These are phyloP conservation scores for Geopemphigus sp. DNA, from an alignment of 1,140 invertebrate species.

Conservation along the genomic window DNA sequence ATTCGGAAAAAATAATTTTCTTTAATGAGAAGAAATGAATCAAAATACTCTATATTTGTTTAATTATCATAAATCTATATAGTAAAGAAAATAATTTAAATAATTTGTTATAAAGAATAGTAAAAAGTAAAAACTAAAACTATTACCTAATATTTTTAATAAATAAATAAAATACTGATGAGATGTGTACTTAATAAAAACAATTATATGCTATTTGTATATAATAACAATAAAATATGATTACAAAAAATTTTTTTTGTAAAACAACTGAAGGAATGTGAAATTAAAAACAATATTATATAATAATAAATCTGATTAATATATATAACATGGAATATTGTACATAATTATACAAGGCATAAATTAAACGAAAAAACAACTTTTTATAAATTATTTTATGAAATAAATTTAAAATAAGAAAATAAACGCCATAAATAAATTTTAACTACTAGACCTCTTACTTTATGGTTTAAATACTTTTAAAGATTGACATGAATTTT, in stretches of 20 bases:
- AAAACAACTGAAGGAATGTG: slow-evolving; percentile 12
- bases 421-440: neutral
- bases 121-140: neutral
- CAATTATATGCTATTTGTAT: neutral
- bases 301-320: neutral
- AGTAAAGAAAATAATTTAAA: neutral
- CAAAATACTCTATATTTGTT: neutral
- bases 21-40: neutral
- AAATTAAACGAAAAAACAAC: neutral
- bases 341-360: too few species aligned
- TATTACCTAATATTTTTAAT: neutral
- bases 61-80: neutral
- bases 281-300: neutral
- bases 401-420: neutral
- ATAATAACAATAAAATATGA: neutral
- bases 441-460: too few species aligned
- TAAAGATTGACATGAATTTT: neutral
- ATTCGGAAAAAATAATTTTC: neutral
- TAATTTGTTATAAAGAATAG: neutral
- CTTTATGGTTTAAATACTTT: neutral
- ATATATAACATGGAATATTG: too few species aligned
- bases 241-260: neutral
- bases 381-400: too few species aligned
- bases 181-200: neutral
- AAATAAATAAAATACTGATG: neutral